Evolutionary conservation across 35 echinoderm and acorn worm species (phyloP).

Genomic region (Acanthaster planci): DNA sequence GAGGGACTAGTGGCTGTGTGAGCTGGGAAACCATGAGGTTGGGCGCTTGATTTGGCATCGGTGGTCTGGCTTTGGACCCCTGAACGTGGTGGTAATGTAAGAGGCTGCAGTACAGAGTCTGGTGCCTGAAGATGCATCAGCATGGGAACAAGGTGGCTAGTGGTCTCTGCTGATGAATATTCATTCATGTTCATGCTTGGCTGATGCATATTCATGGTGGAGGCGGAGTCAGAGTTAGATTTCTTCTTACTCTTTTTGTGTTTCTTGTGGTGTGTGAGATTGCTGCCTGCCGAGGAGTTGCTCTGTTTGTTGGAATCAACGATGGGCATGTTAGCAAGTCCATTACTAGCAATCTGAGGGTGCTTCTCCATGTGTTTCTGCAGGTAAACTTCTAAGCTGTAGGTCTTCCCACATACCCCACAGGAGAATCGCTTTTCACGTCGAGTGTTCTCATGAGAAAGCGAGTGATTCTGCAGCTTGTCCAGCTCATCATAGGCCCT

Average conservation of each 20-base stretch:
- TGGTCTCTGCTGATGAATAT: constrained; percentile 10
- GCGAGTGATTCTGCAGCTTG: constrained; percentile 85
- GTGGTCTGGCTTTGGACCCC: constrained; percentile 18
- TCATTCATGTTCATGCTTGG: neutral
- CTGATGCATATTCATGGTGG: constrained; percentile 11
- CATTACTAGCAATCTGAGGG: constrained; percentile 52
- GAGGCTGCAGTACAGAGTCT: constrained; percentile 15
- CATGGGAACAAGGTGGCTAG: constrained; percentile 4
- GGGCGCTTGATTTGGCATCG: neutral
- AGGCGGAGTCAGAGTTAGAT: neutral
- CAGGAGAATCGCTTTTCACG: constrained; percentile 81
- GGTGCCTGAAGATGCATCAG: constrained; percentile 17
- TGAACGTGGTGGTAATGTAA: neutral
- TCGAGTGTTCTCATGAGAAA: constrained; percentile 87
- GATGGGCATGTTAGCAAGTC: neutral
- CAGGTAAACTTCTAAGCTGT: constrained; percentile 89
- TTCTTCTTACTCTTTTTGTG: constrained; percentile 29
- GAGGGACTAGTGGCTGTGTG: constrained; percentile 7
- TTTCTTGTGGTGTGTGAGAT: constrained; percentile 16
- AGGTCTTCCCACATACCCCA: constrained; percentile 85
- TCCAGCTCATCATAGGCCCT: constrained; percentile 85
- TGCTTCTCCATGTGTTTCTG: constrained; percentile 97
- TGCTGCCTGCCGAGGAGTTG: neutral
- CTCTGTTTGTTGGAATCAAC: neutral
- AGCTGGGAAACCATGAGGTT: constrained; percentile 3